These are phyloP conservation scores for Pandion haliaetus DNA, from an alignment of 2,113 vertebrate genomes.

Conservation along the genomic window DNA sequence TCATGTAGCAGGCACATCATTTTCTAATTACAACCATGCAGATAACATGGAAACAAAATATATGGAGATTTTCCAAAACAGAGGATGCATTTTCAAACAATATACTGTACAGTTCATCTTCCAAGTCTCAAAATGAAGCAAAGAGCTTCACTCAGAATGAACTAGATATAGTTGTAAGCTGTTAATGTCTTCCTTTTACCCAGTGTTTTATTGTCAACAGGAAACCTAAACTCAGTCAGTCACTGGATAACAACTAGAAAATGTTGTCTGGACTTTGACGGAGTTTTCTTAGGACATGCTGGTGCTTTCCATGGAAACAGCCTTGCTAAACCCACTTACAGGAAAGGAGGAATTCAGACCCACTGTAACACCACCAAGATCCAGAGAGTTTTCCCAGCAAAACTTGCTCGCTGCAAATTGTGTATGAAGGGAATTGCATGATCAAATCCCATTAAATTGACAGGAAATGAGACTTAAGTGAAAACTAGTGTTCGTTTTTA, in stretches of 20 bases:
- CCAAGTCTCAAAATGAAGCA: slow-evolving; percentile 22
- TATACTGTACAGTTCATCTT: neutral
- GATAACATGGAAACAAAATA: slow-evolving; percentile 55
- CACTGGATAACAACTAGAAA: slow-evolving; percentile 1
- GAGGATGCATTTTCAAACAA: neutral
- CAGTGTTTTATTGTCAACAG: slow-evolving; percentile 25
- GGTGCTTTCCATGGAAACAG: neutral
- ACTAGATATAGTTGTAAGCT: neutral
- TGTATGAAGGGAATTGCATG: neutral
- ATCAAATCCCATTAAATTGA: neutral
- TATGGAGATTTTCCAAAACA: slow-evolving; percentile 51
- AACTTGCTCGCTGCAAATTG: neutral
- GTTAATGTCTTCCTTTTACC: slow-evolving; percentile 29
- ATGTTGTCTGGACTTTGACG: neutral
- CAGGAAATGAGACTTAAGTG: neutral
- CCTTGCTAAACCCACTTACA: neutral
- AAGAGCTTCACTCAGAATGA: neutral
- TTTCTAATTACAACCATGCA: slow-evolving; percentile 56
- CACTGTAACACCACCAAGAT: neutral
- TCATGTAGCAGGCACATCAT: slow-evolving; percentile 61
- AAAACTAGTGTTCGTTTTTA: neutral
- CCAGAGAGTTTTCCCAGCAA: neutral
- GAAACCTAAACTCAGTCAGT: neutral
- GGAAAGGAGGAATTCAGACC: neutral
- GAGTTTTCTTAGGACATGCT: neutral